Percentiles rank a stretch among this genome's conserved stretches.
phyloP scores from a whole-genome alignment of 2,888 invertebrate species.

The Phengaris arion region DNA sequence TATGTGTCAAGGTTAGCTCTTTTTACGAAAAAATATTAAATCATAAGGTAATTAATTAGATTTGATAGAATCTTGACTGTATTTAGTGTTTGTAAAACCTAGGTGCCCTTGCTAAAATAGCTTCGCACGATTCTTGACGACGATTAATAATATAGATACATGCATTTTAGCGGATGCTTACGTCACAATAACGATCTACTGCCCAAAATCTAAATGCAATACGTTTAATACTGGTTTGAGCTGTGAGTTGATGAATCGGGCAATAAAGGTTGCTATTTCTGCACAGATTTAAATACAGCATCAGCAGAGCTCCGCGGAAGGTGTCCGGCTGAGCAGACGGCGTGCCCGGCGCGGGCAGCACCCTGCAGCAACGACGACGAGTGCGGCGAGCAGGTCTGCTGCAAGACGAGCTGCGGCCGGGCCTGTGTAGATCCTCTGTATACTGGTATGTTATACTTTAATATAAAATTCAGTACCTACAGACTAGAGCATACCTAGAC shows the following conservation, averaged over 20 bases:
- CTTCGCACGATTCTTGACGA: not conserved
- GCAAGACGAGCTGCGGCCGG: constrained; percentile 83
- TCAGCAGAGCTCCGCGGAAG: constrained; percentile 69
- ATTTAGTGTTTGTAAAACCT: not conserved
- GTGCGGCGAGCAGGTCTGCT: constrained; percentile 83
- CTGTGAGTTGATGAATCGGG: too few relatives aligned
- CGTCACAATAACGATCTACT: too few relatives aligned
- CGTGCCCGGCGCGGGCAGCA: constrained; percentile 81
- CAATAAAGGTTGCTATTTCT: too few relatives aligned
- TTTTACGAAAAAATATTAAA: constrained; percentile 3
- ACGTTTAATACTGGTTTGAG: too few relatives aligned
- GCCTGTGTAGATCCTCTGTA: constrained; percentile 80
- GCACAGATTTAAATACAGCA: constrained; percentile 48
- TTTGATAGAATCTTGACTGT: not conserved
- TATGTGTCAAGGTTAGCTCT: constrained; percentile 5
- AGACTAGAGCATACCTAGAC: too few relatives aligned
- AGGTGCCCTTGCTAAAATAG: not conserved
- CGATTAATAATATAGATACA: too few relatives aligned
- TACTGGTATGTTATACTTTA: constrained; percentile 70
- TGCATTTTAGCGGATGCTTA: too few relatives aligned
- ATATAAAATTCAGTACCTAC: too few relatives aligned
- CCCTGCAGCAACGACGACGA: constrained; percentile 80
- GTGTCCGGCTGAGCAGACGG: constrained; percentile 60
- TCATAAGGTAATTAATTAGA: not conserved
- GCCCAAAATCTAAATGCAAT: too few relatives aligned